Evolutionary conservation across 2,113 vertebrate species (phyloP), one percentile per base, ranked within the genome.

Genomic region (Bolborhynchus lineola): DNA sequence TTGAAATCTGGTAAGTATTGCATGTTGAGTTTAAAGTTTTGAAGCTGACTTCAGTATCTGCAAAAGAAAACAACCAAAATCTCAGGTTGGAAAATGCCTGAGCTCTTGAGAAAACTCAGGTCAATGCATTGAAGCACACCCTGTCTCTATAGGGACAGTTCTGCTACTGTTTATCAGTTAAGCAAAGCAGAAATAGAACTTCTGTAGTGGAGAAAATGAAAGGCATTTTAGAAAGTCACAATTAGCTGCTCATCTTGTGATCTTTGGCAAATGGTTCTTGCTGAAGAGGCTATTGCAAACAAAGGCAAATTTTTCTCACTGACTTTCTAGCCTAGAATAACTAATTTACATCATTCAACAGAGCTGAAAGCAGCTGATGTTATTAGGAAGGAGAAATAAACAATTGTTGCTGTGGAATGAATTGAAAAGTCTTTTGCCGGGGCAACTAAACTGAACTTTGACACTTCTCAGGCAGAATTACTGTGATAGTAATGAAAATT

Each of bases 331-430:
- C 37, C 28, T 18, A 68, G 77, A 95, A 72, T 88, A 93, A 82
- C 87, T 85, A 65, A 94, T 94, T 95, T 92, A 65, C 55, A 83
- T 96, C 92, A 41, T 76, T 92, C 70, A 89, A 37, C 74, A 71
- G 91, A 90, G 63, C 49, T 85, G 86, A 86, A 85, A 81, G 77
- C 77, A 89, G 84, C 74, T 65, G 79, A 79, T 89, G 39, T 47
- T 94, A 63, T 83, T 82, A 82, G 52, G 88, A 81, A 88, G 35
- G 39, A 86, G 67, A 90, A 94, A 78, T 80, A 95, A 97, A 92
- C 63, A 93, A 71, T 77, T 85, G 63, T 75, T 84, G 11, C 59
- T 82, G 60, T 65, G 80, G 90, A 90, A 91, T 86, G 86, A 96
- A 82, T 79, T 46, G 60, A 90, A 47, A 35, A 47, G 52, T 78